Evolutionary conservation across 1,140 invertebrate species (phyloP), one percentile per base, ranked within the genome.

Genomic region (Drosophila pachea): DNA sequence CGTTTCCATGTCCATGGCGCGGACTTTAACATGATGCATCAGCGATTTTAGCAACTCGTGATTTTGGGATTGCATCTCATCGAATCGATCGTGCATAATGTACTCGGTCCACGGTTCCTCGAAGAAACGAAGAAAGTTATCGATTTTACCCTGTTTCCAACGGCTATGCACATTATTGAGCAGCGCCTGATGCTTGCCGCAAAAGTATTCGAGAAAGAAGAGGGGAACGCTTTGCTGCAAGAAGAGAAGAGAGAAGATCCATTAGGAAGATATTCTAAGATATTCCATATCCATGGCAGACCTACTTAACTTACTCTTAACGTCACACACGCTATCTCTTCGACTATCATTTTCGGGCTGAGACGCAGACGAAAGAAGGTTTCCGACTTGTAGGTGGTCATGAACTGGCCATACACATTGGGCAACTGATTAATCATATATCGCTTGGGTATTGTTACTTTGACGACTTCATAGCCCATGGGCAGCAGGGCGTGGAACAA

Each of bases 61-160:
- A 16, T 84, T 84, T 22, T 68, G 62, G 1, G 33, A 3, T 7
- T 81, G 79, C 29, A 84, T 12, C 5, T 84, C 81, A 1, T 49
- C 52, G 31, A 86, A 84, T 3, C 69, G 50, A 33, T 84, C 81
- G 35, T 84, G 79, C 79, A 84, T 76, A 2, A 84, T 16, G 4
- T 68, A 67, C 32, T 84, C 79, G 0, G 79, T 84, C 79, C 79
- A 84, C 4, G 79, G 81, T 4, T 63, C 32, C 36, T 79, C 16
- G 7, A 84, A 86, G 14, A 54, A 84, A 0, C 11, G 8, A 2
- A 79, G n/a, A 4, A 84, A 84, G 31, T 68, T 68, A 0, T 14
- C 12, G 0, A 84, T 76, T 35, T 65, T 60, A 12, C 73, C 73
- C 2, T 16, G 0, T 2, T 64, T 54, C 12, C n/a, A 86, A 4